These are phyloP conservation scores for Lasioglossum calceatum DNA, from an alignment of 2,888 invertebrate genomes.

Conservation along the genomic window DNA sequence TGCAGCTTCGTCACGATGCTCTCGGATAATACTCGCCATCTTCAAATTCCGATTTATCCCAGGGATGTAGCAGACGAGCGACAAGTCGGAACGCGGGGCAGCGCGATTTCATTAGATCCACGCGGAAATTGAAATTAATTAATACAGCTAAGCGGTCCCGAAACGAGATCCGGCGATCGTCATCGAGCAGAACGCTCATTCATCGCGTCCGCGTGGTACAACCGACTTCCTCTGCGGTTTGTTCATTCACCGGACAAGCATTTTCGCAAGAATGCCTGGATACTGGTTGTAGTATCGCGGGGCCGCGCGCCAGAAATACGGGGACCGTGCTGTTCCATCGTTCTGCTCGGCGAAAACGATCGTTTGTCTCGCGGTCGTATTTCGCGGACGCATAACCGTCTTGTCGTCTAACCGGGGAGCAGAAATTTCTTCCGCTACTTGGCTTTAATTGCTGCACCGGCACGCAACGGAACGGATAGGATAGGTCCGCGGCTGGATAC, in stretches of 20 bases:
- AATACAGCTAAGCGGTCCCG: background rate
- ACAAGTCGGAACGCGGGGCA: background rate
- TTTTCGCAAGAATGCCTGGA: conserved; percentile 7
- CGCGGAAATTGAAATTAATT: conserved; percentile 16
- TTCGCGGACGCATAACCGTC: conserved; percentile 16
- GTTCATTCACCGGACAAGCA: conserved; percentile 8
- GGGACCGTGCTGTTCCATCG: background rate
- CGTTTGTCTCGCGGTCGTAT: conserved; percentile 16
- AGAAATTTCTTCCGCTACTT: conserved; percentile 42
- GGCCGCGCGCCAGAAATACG: conserved; percentile 4
- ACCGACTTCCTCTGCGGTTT: conserved; percentile 11
- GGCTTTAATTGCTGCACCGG: conserved; percentile 59
- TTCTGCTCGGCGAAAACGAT: conserved; percentile 4
- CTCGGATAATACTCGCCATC: background rate
- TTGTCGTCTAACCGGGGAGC: background rate
- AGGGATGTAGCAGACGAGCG: background rate
- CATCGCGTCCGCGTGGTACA: background rate
- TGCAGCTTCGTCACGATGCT: background rate
- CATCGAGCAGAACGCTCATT: background rate
- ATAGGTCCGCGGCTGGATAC: conserved; percentile 54
- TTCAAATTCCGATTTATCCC: background rate
- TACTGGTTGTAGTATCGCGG: background rate
- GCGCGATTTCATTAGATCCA: background rate
- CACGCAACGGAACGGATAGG: background rate
- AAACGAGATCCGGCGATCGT: background rate